phyloP scores from a whole-genome alignment of 2,113 vertebrate genomes.

The Stercorarius parasiticus region DNA sequence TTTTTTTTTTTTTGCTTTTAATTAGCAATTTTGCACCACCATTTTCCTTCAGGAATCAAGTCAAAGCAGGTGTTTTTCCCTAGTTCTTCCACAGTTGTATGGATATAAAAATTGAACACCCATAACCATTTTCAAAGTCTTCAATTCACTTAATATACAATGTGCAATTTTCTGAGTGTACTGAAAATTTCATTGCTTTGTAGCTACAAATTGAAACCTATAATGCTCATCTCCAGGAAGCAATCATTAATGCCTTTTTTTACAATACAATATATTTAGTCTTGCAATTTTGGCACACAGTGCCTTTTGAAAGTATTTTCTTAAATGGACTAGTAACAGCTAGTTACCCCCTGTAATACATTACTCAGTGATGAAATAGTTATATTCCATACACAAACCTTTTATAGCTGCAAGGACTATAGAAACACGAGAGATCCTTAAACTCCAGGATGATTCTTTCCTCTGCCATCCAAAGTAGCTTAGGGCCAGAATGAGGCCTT shows the following conservation, averaged over 20 bases:
- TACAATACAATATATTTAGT: constrained; percentile 15
- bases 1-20: background rate
- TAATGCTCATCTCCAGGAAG: constrained; percentile 46
- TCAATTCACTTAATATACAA: constrained; percentile 27
- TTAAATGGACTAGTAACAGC: constrained; percentile 30
- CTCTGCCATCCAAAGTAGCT: background rate
- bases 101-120: constrained; percentile 10
- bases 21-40: background rate
- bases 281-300: background rate
- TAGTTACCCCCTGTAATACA: constrained; percentile 10
- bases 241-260: constrained; percentile 32
- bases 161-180: constrained; percentile 12
- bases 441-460: background rate
- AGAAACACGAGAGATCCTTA: background rate
- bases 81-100: background rate
- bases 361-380: background rate
- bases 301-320: constrained; percentile 24
- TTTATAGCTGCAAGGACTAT: background rate
- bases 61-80: background rate
- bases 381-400: background rate
- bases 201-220: constrained; percentile 47
- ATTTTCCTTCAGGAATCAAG: background rate
- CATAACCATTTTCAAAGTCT: background rate
- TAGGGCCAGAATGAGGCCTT: background rate
- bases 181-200: constrained; percentile 40